phyloP scores from a whole-genome alignment of 2,888 invertebrate genomes.

The Ecdyonurus torrentis region DNA sequence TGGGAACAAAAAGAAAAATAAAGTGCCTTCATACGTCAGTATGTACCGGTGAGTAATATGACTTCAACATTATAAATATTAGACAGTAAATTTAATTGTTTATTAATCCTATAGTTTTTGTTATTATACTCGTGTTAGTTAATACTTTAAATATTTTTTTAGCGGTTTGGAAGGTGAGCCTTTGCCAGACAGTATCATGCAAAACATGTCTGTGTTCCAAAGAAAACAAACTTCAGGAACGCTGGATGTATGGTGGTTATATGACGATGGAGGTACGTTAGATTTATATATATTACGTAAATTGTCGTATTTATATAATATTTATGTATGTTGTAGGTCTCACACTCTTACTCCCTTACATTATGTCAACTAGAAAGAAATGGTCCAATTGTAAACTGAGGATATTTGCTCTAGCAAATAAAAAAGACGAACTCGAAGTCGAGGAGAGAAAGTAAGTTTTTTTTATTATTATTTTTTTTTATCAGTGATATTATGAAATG shows the following conservation, averaged over 20 bases:
- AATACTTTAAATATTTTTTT: not conserved
- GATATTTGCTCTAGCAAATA: constrained; percentile 21
- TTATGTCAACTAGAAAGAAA: constrained; percentile 18
- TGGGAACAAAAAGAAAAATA: not conserved
- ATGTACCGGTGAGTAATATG: not conserved
- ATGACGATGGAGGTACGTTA: constrained; percentile 26
- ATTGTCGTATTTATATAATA: not conserved
- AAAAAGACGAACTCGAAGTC: constrained; percentile 19
- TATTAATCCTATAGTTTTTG: too few species aligned
- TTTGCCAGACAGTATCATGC: constrained; percentile 21
- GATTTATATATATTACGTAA: not conserved
- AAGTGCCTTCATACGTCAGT: not conserved
- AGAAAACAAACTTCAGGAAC: constrained; percentile 23
- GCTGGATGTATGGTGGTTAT: constrained; percentile 39
- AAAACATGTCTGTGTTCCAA: constrained; percentile 5
- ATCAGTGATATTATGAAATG: too few species aligned
- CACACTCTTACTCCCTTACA: constrained; percentile 22
- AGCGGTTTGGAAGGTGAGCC: not conserved
- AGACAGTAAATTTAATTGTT: not conserved
- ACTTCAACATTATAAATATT: not conserved
- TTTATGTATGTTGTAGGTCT: too few species aligned
- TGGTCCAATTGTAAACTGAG: constrained; percentile 20
- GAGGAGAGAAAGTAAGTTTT: constrained; percentile 52
- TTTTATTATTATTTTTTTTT: not conserved
- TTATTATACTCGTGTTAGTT: too few species aligned